These are phyloP conservation scores for Perizoma affinitatum DNA, from an alignment of 2,888 invertebrate genomes.

Conservation along the genomic window DNA sequence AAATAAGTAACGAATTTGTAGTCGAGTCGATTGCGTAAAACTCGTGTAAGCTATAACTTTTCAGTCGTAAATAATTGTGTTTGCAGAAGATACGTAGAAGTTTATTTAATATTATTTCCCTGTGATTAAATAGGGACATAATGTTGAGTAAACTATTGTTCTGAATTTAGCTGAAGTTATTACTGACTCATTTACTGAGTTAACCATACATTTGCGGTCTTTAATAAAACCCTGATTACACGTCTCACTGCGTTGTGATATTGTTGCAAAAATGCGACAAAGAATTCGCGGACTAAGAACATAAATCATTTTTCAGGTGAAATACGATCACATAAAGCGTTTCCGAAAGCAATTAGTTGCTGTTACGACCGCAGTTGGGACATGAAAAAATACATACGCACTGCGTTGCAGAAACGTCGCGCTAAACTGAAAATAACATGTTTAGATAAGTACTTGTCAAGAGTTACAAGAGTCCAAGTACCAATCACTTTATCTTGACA, in stretches of 20 bases:
- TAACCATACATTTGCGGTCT: conserved; percentile 16
- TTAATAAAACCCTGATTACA: conserved; percentile 34
- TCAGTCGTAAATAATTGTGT: no score
- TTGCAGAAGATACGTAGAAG: no score
- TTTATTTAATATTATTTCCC: no score
- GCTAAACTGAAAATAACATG: conserved; percentile 4
- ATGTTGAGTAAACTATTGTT: no score
- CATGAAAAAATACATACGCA: conserved; percentile 62
- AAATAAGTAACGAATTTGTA: no score
- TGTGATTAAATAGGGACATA: no score
- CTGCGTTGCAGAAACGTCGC: conserved; percentile 36
- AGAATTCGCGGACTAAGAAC: conserved; percentile 59
- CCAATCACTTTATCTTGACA: no score
- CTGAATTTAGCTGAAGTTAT: no score
- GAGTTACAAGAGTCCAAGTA: no score
- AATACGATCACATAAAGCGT: conserved; percentile 81
- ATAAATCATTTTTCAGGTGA: conserved; percentile 82
- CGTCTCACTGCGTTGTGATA: conserved; percentile 37
- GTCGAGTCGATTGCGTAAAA: no score
- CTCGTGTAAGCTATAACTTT: no score
- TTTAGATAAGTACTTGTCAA: no score
- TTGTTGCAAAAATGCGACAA: conserved; percentile 60
- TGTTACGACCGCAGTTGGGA: conserved; percentile 74
- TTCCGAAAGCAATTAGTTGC: conserved; percentile 83
- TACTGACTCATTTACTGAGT: conserved; percentile 1